Conservation (phyloP, 2,113 vertebrate genomes). For the Dasyprocta punctata region DNA sequence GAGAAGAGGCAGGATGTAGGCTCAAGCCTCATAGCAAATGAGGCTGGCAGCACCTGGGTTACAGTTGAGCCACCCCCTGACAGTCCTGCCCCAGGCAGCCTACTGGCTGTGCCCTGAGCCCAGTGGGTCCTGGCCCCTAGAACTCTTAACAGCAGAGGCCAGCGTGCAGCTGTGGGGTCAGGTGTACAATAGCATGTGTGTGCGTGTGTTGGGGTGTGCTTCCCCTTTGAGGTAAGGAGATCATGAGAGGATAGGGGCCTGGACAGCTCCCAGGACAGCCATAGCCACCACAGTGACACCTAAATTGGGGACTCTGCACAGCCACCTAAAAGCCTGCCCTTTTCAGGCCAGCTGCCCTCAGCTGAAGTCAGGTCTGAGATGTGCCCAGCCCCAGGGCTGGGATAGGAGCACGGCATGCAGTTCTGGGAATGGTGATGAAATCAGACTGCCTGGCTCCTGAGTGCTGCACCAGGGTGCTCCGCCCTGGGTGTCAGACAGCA, state of each 20-base stretch:
- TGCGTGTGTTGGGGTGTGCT: not conserved
- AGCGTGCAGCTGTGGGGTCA: not conserved
- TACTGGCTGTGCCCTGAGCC: not conserved
- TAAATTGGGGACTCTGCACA: too few relatives aligned
- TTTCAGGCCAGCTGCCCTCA: fast-evolving
- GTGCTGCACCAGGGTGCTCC: not conserved
- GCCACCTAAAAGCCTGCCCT: not conserved
- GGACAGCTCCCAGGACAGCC: not conserved
- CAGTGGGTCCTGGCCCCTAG: not conserved
- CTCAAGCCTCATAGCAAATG: not conserved
- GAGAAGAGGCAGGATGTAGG: not conserved
- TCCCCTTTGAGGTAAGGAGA: not conserved
- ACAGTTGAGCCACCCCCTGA: not conserved
- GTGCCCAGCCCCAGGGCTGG: not conserved
- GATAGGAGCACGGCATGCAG: too few relatives aligned
- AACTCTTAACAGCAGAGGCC: not conserved
- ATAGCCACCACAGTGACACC: not conserved
- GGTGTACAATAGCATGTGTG: not conserved
- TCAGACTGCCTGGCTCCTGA: not conserved
- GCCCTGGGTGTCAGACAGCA: not conserved
- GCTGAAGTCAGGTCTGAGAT: not conserved
- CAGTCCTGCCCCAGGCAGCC: not conserved
- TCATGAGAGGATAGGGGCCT: not conserved
- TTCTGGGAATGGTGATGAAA: not conserved
- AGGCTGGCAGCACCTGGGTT: not conserved